Evolutionary conservation across 2,113 vertebrate genomes (phyloP).

Genomic region (Eudyptes chrysolophus): DNA sequence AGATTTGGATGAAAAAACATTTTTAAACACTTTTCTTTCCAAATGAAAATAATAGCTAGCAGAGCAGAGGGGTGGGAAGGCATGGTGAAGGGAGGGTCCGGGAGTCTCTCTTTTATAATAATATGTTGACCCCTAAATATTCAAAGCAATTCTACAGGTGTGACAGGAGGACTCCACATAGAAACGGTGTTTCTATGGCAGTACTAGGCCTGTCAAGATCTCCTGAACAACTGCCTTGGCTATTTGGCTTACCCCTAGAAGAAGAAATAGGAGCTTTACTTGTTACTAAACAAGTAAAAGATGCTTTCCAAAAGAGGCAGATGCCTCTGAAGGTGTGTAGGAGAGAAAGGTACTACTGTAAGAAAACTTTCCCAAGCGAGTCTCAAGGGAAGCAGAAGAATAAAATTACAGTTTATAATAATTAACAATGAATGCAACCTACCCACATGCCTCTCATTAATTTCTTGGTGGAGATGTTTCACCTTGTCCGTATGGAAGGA

Average conservation of each 20-base stretch:
- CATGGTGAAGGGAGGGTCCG: neutral
- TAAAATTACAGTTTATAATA: neutral
- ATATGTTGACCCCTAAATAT: neutral
- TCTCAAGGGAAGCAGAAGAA: neutral
- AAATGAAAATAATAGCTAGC: neutral
- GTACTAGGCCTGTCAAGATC: neutral
- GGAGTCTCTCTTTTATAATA: neutral
- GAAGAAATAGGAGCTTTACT: neutral
- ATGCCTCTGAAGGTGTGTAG: neutral
- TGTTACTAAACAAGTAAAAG: neutral
- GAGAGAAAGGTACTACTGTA: neutral
- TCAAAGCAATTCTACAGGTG: neutral
- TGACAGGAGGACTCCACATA: neutral
- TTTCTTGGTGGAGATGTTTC: neutral
- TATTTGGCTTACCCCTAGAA: neutral
- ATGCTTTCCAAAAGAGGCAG: neutral
- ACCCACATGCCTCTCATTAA: neutral
- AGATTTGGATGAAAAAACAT: neutral
- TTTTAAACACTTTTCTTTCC: neutral
- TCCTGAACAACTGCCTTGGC: neutral
- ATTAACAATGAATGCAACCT: neutral
- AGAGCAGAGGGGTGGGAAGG: neutral
- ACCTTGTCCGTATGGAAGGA: neutral
- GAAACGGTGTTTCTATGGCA: rapidly evolving
- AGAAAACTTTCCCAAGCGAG: neutral